Base-by-base conservation (phyloP, 2,888 invertebrate species). In the Phyllotreta cruciferae region DNA sequence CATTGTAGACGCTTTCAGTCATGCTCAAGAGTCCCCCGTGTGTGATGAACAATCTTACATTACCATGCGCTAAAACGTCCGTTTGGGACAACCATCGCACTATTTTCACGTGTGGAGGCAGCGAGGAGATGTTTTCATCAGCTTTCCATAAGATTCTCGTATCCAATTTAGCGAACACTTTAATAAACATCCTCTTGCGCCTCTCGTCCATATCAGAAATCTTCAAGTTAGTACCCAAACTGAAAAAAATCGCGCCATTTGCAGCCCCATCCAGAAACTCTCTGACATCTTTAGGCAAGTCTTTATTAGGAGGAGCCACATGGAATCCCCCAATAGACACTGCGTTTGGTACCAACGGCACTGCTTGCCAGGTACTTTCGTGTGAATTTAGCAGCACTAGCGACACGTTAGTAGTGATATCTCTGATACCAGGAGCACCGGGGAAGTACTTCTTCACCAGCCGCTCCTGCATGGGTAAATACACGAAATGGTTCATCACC, bases 81-180 rank as follows among this genome's bases (percentile, higher is more conserved):
- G 88, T 87, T 75, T 94, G 94, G 0, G 93, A 93, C 70, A 90
- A 77, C 91, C 91, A 92, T 62, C 84, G 85, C 47, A 82, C 82
- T 6, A 85, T 78, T 76, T 85, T 85, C 6, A 92, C 81, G 77
- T 91, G 91, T 60, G 84, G 80, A 34, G 87, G 86, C 67, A 88
- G 83, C 34, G 82, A 80, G 67, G 86, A 74, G 42, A 63, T 73
- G 35, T 87, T 85, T 55, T 84, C 83, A 75, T 92, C 91, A 88
- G 89, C 91, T 83, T 91, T 92, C 92, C 91, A 93, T 52, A 93
- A 82, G 36, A 93, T 86, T 66, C 87, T 85, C 68, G 90, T 85
- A 0, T 89, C 87, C 13, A 92, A 79, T 63, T 84, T 82, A 0
- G 83, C 78, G 56, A 93, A 85, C 0, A 86, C 88, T 3, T 82